Conservation (phyloP, 2,888 invertebrate genomes). For the Hemistola chrysoprasaria region DNA sequence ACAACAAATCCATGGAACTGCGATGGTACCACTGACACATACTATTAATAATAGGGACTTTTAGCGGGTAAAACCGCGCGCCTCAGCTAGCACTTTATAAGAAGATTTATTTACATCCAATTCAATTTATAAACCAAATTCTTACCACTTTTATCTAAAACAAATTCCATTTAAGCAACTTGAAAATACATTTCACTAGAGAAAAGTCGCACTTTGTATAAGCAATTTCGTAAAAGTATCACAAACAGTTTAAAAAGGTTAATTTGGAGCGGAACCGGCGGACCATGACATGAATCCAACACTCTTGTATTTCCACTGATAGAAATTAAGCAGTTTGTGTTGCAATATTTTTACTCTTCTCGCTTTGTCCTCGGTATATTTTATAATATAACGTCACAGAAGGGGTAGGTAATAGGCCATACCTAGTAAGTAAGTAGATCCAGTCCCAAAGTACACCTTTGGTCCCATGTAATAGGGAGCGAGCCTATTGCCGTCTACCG, state of each 20-base stretch:
- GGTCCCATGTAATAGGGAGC: no score
- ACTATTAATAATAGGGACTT: no score
- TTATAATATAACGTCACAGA: no score
- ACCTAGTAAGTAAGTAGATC: no score
- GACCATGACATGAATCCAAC: slow-evolving; percentile 28
- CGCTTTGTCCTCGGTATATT: not conserved
- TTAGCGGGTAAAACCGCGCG: no score
- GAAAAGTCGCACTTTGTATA: slow-evolving; percentile 20
- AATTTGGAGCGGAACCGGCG: slow-evolving; percentile 28
- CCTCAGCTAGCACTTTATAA: no score
- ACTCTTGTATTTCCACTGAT: slow-evolving; percentile 22
- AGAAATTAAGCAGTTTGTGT: slow-evolving; percentile 21
- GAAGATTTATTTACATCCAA: slow-evolving; percentile 11
- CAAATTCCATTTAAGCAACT: slow-evolving; percentile 18
- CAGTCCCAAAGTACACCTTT: no score
- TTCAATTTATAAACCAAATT: not conserved
- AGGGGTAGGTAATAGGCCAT: no score
- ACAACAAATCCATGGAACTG: no score
- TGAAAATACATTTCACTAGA: slow-evolving; percentile 22
- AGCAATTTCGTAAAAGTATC: slow-evolving; percentile 24
- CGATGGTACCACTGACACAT: no score
- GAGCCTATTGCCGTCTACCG: no score
- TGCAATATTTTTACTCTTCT: slow-evolving; percentile 9
- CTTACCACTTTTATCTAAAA: slow-evolving; percentile 8
- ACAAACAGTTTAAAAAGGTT: slow-evolving; percentile 32